Evolutionary conservation across 2,797 vertebrate species (phyloP), one percentile per base, ranked within the genome.

Genomic region (Esox lucius): DNA sequence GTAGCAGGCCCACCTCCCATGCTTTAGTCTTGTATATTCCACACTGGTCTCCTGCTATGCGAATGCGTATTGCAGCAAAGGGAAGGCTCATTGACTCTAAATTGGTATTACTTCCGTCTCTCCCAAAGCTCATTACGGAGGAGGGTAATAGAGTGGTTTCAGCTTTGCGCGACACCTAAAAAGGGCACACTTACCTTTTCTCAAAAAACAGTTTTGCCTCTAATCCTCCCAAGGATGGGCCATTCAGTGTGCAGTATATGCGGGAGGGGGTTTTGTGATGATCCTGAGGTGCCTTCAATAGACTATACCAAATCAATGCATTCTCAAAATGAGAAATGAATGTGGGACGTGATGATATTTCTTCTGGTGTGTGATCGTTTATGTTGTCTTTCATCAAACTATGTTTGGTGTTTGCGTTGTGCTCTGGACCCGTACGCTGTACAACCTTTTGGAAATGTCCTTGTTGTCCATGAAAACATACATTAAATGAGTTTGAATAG

Each of bases 131-230:
- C 74, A 75, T 64, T 70, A 70, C 74, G 28, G 42, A 2, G 42
- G 42, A 69, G 69, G 48, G 13, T 42, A 7, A 49, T 24, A 13
- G 56, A 39, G 64, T 66, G 70, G 35, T 42, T 75, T 69, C 1
- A 33, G 46, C 7, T 76, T 65, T 68, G 4, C 73, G 64, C 39
- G 64, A 59, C 76, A 35, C 35, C 71, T 77, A 7, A 22, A 73
- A 77, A 46, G 35, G 3, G 7, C 0, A 49, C 15, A 2, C 4
- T 6, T 46, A 11, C 61, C 19, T 46, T 66, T n/a, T 71, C 39
- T 33, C 19, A 3, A 3, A 3, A 33, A 26, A 7, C 26, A 49
- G 19, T 35, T 49, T 28, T 4, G 7, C 16, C 42, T 15, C 33
- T 69, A 70, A 42, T 19, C n/a, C 19, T 70, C 70, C 13, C 0